Base-by-base conservation (phyloP, 2,888 invertebrate species). In the Neoscelio sp. region DNA sequence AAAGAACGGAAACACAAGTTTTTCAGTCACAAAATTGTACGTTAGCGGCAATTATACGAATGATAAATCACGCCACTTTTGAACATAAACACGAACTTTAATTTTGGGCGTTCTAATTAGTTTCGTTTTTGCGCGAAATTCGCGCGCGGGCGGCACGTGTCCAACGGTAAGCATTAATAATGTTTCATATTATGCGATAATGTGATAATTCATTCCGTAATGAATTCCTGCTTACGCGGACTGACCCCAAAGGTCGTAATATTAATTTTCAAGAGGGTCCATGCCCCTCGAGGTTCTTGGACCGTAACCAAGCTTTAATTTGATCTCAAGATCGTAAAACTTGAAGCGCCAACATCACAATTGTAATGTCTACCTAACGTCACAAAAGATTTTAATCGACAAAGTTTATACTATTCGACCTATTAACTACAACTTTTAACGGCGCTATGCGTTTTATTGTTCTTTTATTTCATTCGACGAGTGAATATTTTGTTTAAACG, bases 251-350 rank as follows among this genome's bases (percentile, higher is more conserved):
- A 65, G 73, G 70, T 78, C 50, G 64, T 68, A 58, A 73, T 80
- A 80, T 80, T 80, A 80, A 82, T 80, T 82, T 80, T 73, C 56
- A 64, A 68, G 50, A 67, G 75, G 80, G 77, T 77, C 60, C 65
- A 26, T 30, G 20, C 46, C 50, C 65, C 68, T 67, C 68, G 62
- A 54, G 46, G 40, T 58, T 58, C 44, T 48, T 44, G 62, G 44
- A 80, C 81, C 81, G 78, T 82, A 83, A 85, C 80, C 74, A 78
- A 80, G 81, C 81, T 82, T 82, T 83, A 83, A 84, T 85, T 83
- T 81, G 78, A 83, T 84, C 81, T 80, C 74, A 70, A 78, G 77
- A 78, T 83, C 82, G 82, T 83, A 83, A 83, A 83, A 83, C 71
- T 75, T 58, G 68, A 68, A 28, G 60, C 33, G 60, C 52, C 71